These are phyloP conservation scores for Caenorhabditis brenneri DNA, from an alignment of 1,140 invertebrate species.

Conservation along the genomic window DNA sequence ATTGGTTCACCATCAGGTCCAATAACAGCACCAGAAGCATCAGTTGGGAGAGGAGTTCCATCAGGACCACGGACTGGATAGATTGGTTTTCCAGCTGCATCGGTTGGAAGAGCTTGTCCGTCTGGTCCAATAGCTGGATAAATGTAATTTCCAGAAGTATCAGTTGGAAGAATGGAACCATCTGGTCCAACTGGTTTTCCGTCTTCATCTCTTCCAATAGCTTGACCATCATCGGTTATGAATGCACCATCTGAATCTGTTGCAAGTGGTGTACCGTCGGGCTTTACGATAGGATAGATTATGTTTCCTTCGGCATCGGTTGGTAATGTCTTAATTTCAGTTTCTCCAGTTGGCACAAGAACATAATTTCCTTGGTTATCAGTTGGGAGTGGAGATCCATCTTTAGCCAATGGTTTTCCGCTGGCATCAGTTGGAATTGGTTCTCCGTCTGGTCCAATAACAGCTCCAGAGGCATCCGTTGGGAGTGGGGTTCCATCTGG, in stretches of 20 bases:
- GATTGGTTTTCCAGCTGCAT: conserved; percentile 22
- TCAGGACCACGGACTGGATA: conserved; percentile 46
- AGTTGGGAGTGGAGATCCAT: conserved; percentile 44
- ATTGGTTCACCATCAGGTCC: conserved; percentile 49
- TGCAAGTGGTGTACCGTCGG: neutral
- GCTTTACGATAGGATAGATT: conserved; percentile 3
- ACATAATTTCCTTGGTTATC: conserved; percentile 16
- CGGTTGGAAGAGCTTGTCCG: conserved; percentile 54
- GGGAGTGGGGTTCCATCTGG: conserved; percentile 51
- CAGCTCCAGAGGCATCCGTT: neutral
- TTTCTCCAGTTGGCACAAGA: neutral
- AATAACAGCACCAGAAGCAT: conserved; percentile 41
- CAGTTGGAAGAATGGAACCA: conserved; percentile 52
- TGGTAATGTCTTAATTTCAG: conserved; percentile 14
- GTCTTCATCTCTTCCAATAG: conserved; percentile 31
- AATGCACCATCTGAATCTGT: conserved; percentile 50
- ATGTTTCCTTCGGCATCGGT: conserved; percentile 23
- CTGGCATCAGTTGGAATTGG: conserved; percentile 47
- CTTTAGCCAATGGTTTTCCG: conserved; percentile 18
- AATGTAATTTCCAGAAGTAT: conserved; percentile 51
- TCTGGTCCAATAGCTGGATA: conserved; percentile 48
- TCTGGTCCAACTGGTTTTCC: conserved; percentile 52
- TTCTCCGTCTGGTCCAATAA: conserved; percentile 49
- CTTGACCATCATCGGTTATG: neutral
- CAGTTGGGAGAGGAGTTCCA: conserved; percentile 48